phyloP scores from a whole-genome alignment of 2,797 vertebrate species.

The Hybognathus amarus region DNA sequence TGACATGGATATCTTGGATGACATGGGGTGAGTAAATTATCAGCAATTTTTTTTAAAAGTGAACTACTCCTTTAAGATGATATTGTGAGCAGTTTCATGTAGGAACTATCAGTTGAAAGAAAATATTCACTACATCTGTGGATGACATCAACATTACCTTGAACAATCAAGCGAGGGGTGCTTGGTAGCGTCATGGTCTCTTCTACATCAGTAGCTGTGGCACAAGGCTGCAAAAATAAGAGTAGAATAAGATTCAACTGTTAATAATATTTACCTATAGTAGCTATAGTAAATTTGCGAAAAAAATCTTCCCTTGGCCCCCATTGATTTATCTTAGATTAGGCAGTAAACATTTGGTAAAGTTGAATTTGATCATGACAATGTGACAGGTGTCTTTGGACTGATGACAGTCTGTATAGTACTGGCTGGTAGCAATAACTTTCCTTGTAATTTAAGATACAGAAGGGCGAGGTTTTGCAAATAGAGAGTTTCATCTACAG shows the following conservation, averaged over 20 bases:
- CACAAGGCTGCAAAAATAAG: not conserved
- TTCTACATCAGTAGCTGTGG: not conserved
- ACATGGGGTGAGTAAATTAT: too few relatives aligned
- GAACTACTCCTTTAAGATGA: not conserved
- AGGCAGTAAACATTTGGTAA: not conserved
- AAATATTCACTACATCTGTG: not conserved
- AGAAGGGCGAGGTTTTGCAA: not conserved
- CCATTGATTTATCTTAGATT: not conserved
- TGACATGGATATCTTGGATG: too few relatives aligned
- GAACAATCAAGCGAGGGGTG: not conserved
- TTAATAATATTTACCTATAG: not conserved
- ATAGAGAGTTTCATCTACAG: not conserved
- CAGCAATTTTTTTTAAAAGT: too few relatives aligned
- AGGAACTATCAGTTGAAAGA: not conserved
- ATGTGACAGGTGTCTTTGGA: too few relatives aligned
- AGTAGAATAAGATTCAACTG: not conserved
- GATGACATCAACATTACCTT: not conserved
- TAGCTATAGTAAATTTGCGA: not conserved
- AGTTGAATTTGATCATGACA: too few relatives aligned
- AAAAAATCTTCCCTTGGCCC: not conserved
- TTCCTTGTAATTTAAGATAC: not conserved
- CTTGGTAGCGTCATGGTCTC: not conserved
- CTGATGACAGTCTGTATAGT: not conserved
- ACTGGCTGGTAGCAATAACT: not conserved
- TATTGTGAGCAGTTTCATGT: not conserved